phyloP scores from a whole-genome alignment of 2,113 vertebrate species.

The Mystacornis crossleyi region DNA sequence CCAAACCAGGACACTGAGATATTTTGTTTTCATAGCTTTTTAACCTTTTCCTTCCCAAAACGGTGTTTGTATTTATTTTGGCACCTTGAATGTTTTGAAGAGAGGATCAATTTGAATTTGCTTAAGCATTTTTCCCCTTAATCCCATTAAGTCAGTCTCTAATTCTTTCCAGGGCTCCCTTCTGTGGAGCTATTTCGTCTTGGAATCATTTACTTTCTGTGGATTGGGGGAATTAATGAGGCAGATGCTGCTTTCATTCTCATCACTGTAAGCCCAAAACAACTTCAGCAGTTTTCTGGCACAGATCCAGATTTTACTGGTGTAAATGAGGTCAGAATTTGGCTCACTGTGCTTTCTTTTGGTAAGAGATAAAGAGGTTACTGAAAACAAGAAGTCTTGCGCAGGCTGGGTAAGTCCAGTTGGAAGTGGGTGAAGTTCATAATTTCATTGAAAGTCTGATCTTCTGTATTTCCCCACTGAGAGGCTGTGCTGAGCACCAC shows the following conservation, averaged over 20 bases:
- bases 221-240: conserved; percentile 58
- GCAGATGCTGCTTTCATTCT: conserved; percentile 61
- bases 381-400: not conserved
- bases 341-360: conserved; percentile 13
- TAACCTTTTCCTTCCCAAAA: conserved; percentile 76
- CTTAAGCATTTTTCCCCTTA: conserved; percentile 61
- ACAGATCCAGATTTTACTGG: not conserved
- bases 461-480: not conserved
- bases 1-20: too few species aligned
- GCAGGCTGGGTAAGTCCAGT: not conserved
- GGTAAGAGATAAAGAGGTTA: not conserved
- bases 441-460: not conserved
- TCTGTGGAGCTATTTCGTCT: conserved; percentile 72
- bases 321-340: conserved; percentile 50
- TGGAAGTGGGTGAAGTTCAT: not conserved
- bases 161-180: conserved; percentile 75
- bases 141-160: conserved; percentile 71
- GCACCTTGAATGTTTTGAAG: conserved; percentile 15
- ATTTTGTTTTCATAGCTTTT: conserved; percentile 68
- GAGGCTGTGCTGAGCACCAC: not conserved
- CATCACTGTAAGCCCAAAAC: conserved; percentile 53
- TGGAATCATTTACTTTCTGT: conserved; percentile 66
- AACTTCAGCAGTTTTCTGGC: conserved; percentile 50
- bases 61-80: conserved; percentile 65
- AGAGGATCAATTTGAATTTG: conserved; percentile 44